Base-by-base conservation (phyloP, 2,888 invertebrate species). In the Poecilobothrus nobilitatus region DNA sequence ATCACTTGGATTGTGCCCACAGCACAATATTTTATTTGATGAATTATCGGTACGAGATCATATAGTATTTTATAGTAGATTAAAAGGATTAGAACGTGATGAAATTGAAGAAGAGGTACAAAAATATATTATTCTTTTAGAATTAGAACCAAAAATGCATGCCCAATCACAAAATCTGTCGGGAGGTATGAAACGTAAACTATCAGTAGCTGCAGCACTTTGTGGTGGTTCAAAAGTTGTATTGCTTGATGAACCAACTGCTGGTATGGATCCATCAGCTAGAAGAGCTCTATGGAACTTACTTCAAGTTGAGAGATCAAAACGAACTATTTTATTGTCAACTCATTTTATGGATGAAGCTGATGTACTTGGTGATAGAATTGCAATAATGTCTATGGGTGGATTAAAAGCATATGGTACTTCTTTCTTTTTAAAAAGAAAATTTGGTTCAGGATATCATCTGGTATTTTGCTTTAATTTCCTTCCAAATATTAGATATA, bases 311-410 rank as follows among this genome's bases (percentile, higher is more conserved):
- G 88, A 91, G 75, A 90, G 91, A 75, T 82, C 82, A 73, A 91
- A 89, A 34, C 86, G 93, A 12, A 91, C 93, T 0, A 86, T 95
- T 77, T 84, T 95, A 65, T 82, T 95, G 70, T 91, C 93, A 0
- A 92, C 92, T 0, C 92, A 94, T 80, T 93, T 92, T 78, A 94
- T 94, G 94, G 94, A 94, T 76, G 94, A 95, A 81, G 94, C 94
- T 1, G 94, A 95, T 80, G 84, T 91, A 63, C 84, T 94, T 2
- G 94, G 94, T 0, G 94, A 94, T 81, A 85, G 93, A 63, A 92
- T 94, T 73, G 94, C 92, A 12, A 94, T 95, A 70, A 91, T 95
- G 91, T 88, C 92, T 2, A 87, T 87, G 66, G 94, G 94, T 27
- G 27, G 5, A 27, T 27, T 27, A 27, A 27, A 27, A 27, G 27